A percentile compares a stretch with the other conserved stretches of the same genome.
phyloP scores from a whole-genome alignment of 2,113 vertebrate genomes.

The Spea bombifrons region DNA sequence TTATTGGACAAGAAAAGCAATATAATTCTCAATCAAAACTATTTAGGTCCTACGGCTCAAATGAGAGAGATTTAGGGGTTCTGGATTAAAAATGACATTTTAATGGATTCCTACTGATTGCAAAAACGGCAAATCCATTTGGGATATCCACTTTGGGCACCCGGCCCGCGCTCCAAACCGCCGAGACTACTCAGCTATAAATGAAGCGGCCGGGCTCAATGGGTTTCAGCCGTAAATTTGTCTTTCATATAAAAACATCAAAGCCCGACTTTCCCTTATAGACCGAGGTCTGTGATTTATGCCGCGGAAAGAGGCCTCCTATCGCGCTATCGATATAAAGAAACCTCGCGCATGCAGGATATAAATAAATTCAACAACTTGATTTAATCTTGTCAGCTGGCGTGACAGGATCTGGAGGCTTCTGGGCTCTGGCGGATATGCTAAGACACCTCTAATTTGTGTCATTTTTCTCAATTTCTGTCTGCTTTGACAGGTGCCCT shows the following conservation, averaged over 20 bases:
- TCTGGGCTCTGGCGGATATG: not conserved
- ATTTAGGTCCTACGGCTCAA: conserved; percentile 16
- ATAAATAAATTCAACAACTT: conserved; percentile 8
- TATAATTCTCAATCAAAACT: conserved; percentile 34
- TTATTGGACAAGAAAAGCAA: conserved; percentile 3
- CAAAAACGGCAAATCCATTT: conserved; percentile 19
- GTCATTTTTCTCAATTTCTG: conserved; percentile 31
- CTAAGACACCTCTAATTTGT: conserved; percentile 24
- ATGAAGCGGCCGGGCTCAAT: not conserved
- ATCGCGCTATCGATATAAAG: not conserved
- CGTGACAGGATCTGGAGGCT: conserved; percentile 20
- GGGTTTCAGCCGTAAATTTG: not conserved
- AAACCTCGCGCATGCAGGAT: not conserved
- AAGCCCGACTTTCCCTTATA: not conserved
- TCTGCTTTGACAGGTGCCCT: conserved; percentile 26
- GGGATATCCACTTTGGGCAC: conserved; percentile 5
- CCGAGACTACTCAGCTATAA: conserved; percentile 4
- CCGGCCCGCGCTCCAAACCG: not conserved
- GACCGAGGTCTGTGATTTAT: not conserved
- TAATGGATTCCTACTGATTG: conserved; percentile 26
- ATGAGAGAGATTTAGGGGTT: conserved; percentile 26
- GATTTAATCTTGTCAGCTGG: conserved; percentile 19
- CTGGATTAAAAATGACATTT: conserved; percentile 19
- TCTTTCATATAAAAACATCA: too few relatives aligned
- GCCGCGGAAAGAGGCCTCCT: not conserved